Percentiles rank a stretch among this genome's conserved stretches.
These are phyloP conservation scores for Caprella mutica DNA, from an alignment of 2,888 invertebrate genomes.

Conservation along the genomic window DNA sequence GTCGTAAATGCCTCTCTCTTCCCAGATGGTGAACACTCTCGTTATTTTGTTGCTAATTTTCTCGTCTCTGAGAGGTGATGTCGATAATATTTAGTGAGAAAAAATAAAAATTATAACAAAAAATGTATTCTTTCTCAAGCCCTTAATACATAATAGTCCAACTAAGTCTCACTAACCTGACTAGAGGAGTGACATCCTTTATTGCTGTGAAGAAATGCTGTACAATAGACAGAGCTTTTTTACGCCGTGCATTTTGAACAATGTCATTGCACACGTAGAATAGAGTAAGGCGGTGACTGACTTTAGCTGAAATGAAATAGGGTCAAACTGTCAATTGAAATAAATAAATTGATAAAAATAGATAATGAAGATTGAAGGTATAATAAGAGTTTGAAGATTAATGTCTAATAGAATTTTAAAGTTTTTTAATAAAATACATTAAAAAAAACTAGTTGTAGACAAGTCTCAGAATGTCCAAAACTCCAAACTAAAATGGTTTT, in stretches of 20 bases:
- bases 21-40: slow-evolving; percentile 91
- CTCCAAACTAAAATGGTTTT: too few species aligned
- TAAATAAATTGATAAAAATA: not conserved
- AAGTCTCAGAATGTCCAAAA: too few species aligned
- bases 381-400: not conserved
- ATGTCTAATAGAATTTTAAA: not conserved
- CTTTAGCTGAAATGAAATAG: slow-evolving; percentile 28
- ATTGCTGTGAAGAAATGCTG: slow-evolving; percentile 86
- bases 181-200: slow-evolving; percentile 69
- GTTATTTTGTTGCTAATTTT: slow-evolving; percentile 74
- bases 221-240: slow-evolving; percentile 64
- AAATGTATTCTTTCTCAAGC: not conserved
- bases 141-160: not conserved
- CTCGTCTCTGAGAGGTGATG: slow-evolving; percentile 56
- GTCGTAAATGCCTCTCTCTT: slow-evolving; percentile 79
- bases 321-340: not conserved
- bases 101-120: slow-evolving; percentile 10
- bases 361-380: not conserved
- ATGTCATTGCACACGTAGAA: slow-evolving; percentile 96
- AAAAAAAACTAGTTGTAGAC: too few species aligned
- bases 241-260: slow-evolving; percentile 88
- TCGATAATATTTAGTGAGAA: slow-evolving; percentile 12
- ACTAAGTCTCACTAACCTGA: slow-evolving; percentile 39
- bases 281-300: slow-evolving; percentile 50
- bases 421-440: too few species aligned